Evolutionary conservation across 1,140 invertebrate species (phyloP).

Genomic region (Dendrolimus punctatus): DNA sequence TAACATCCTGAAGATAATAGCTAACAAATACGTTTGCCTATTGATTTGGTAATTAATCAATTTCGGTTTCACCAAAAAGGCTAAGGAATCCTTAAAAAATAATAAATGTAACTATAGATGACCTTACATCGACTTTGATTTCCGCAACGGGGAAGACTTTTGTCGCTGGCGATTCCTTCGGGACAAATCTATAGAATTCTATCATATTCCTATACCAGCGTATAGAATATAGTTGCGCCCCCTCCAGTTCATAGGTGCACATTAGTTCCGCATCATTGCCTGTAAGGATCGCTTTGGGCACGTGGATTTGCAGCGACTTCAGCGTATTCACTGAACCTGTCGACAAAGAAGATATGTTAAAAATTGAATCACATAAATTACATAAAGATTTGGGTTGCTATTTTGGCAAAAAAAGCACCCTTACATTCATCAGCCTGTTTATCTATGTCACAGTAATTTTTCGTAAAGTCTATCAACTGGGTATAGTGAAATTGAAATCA

Average conservation of each 20-base stretch:
- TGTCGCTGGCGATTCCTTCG: constrained; percentile 80
- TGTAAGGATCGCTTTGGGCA: constrained; percentile 75
- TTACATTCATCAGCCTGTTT: no score
- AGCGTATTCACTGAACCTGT: constrained; percentile 58
- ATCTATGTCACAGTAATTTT: no score
- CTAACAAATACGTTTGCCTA: no score
- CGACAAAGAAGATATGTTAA: constrained; percentile 17
- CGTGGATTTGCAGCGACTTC: constrained; percentile 72
- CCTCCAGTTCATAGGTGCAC: constrained; percentile 85
- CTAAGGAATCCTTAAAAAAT: background rate
- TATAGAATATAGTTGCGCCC: constrained; percentile 83
- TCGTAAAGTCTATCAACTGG: no score
- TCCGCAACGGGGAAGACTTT: constrained; percentile 83
- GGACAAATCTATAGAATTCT: constrained; percentile 86
- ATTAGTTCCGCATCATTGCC: constrained; percentile 78
- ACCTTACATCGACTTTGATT: constrained; percentile 85
- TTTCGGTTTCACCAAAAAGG: background rate
- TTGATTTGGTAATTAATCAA: no score
- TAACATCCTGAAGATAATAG: no score
- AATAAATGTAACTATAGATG: background rate
- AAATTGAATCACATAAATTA: constrained; percentile 1
- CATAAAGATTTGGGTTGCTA: constrained; percentile 1
- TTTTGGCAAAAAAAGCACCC: background rate
- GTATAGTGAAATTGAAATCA: no score
- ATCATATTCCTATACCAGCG: constrained; percentile 88